phyloP scores from a whole-genome alignment of 1,140 invertebrate genomes.

The Scaptomyza graminum region DNA sequence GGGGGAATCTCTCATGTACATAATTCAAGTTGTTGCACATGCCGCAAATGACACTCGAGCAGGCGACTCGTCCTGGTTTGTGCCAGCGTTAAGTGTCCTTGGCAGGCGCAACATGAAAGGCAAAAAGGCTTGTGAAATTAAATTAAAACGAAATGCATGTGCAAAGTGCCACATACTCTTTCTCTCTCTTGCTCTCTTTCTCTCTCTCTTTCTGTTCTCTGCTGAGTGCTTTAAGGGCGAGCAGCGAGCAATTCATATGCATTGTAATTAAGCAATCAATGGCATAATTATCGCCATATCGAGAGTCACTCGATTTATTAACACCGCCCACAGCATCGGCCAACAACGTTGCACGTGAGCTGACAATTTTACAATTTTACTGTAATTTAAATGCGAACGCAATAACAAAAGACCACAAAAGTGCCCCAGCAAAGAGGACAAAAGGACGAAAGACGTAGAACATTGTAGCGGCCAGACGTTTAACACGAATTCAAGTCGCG shows the following conservation, averaged over 20 bases:
- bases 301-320: conserved; percentile 79
- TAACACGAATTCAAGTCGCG: conserved; percentile 50
- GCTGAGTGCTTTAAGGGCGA: conserved; percentile 57
- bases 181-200: conserved; percentile 6
- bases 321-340: conserved; percentile 45
- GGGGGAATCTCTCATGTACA: conserved; percentile 55
- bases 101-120: conserved; percentile 67
- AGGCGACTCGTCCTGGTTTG: conserved; percentile 2
- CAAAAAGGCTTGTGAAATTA: conserved; percentile 75
- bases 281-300: conserved; percentile 78
- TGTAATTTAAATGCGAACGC: conserved; percentile 66
- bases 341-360: conserved; percentile 35
- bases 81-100: conserved; percentile 6
- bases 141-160: conserved; percentile 77
- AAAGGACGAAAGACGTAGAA: neutral
- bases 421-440: neutral
- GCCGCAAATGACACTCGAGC: conserved; percentile 70
- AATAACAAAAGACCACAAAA: conserved; percentile 45
- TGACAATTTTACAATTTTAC: conserved; percentile 44
- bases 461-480: conserved; percentile 8
- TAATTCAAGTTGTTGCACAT: conserved; percentile 82
- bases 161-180: conserved; percentile 66
- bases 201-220: conserved; percentile 6
- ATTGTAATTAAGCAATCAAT: conserved; percentile 82
- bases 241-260: conserved; percentile 51